phyloP scores from a whole-genome alignment of 2,797 vertebrate species.

The Sebastes dallii region DNA sequence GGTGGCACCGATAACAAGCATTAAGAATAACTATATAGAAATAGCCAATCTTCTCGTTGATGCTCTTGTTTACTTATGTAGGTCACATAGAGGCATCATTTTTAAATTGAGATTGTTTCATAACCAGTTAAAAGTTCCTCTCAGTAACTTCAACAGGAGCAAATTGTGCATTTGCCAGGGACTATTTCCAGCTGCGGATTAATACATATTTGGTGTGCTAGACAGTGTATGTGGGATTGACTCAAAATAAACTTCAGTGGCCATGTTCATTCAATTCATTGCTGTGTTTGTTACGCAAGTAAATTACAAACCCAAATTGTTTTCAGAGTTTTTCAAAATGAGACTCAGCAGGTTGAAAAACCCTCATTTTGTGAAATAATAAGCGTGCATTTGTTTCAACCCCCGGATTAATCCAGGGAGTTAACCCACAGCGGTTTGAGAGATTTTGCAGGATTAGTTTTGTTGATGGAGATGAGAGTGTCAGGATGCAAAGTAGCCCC shows the following conservation, averaged over 20 bases:
- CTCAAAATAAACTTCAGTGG: too few species aligned
- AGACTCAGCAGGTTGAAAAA: neutral
- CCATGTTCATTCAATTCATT: neutral
- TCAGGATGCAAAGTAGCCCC: neutral
- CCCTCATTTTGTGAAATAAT: conserved; percentile 2
- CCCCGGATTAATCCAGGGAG: neutral
- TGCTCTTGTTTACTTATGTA: too few species aligned
- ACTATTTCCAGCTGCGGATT: neutral
- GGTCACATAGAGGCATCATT: too few species aligned
- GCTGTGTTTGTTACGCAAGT: neutral
- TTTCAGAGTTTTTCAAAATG: neutral
- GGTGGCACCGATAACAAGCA: too few species aligned
- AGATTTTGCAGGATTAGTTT: conserved; percentile 14
- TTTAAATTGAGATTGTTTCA: too few species aligned
- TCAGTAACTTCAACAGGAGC: neutral
- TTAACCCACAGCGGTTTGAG: neutral
- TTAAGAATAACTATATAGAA: too few species aligned
- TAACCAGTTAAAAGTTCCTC: too few species aligned
- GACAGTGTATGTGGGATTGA: neutral
- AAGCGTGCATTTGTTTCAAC: conserved; percentile 3
- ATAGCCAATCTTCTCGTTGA: too few species aligned
- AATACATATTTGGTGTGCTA: neutral
- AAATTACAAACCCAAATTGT: neutral
- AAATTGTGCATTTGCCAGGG: neutral
- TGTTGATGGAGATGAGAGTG: neutral